Evolutionary conservation across 2,113 vertebrate genomes (phyloP).

Genomic region (Gobius niger): DNA sequence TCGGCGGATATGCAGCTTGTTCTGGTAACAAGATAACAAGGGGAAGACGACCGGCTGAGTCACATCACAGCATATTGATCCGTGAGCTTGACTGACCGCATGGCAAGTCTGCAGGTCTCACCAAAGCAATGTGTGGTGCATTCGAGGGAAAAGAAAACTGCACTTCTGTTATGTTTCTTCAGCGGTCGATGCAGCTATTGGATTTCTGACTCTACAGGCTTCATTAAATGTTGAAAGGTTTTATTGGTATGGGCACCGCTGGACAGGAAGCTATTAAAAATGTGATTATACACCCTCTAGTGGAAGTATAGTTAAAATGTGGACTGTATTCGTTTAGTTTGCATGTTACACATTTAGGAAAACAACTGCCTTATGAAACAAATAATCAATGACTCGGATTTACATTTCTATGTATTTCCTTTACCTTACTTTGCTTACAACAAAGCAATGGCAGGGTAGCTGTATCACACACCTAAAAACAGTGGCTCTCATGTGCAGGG

Average conservation of each 20-base stretch:
- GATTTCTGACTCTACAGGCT: conserved; percentile 4
- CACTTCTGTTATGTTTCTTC: conserved; percentile 11
- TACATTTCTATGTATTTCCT: no score
- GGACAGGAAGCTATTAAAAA: conserved; percentile 21
- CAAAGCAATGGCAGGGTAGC: no score
- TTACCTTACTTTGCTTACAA: no score
- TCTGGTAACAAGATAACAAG: conserved; percentile 24
- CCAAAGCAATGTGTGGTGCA: conserved; percentile 6
- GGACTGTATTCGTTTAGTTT: not conserved
- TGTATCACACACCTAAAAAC: no score
- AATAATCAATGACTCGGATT: no score
- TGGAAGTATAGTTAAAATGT: conserved; percentile 43
- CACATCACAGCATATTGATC: conserved; percentile 9
- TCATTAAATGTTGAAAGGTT: conserved; percentile 12
- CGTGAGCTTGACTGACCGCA: not conserved
- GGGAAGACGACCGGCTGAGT: conserved; percentile 15
- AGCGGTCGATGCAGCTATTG: conserved; percentile 5
- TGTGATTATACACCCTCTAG: conserved; percentile 71
- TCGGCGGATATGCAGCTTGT: conserved; percentile 40
- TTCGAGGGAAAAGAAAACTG: conserved; percentile 1
- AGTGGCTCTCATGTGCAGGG: no score
- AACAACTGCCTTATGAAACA: no score
- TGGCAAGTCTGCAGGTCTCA: not conserved
- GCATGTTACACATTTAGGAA: no score
- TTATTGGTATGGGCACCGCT: not conserved